phyloP scores from a whole-genome alignment of 2,888 invertebrate genomes.

The Hypercompe scribonia region DNA sequence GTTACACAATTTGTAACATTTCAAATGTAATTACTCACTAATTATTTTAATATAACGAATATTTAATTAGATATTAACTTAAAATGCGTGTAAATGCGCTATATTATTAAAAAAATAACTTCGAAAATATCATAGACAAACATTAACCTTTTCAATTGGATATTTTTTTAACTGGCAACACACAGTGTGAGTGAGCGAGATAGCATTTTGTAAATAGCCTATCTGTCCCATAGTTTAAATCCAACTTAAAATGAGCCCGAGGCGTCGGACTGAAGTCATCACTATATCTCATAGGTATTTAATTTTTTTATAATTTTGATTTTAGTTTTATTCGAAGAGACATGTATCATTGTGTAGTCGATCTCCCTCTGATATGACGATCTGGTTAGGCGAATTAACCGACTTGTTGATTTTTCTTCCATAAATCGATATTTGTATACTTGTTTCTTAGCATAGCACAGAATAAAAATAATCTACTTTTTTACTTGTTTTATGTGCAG shows the following conservation, averaged over 20 bases:
- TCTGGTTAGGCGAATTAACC: constrained; percentile 50
- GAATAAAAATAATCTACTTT: no score
- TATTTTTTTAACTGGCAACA: constrained; percentile 62
- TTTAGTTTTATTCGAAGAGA: constrained; percentile 70
- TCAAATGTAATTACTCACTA: constrained; percentile 29
- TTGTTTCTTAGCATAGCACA: no score
- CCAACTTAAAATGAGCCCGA: constrained; percentile 75
- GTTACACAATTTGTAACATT: constrained; percentile 33
- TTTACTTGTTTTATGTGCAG: constrained; percentile 10
- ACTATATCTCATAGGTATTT: constrained; percentile 86
- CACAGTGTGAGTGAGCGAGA: constrained; percentile 75
- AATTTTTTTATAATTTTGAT: constrained; percentile 82
- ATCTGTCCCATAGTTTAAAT: constrained; percentile 83
- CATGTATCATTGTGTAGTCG: constrained; percentile 76
- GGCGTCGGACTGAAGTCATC: constrained; percentile 78
- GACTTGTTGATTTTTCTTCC: constrained; percentile 9
- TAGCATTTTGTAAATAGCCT: constrained; percentile 85
- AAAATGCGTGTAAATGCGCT: constrained; percentile 41
- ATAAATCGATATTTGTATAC: not conserved
- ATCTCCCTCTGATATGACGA: constrained; percentile 67
- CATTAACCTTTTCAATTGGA: constrained; percentile 28
- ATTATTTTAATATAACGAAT: constrained; percentile 49
- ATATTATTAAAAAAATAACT: constrained; percentile 40
- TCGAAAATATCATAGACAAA: constrained; percentile 42
- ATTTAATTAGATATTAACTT: constrained; percentile 64